Evolutionary conservation across 2,113 vertebrate species (phyloP), one percentile per base, ranked within the genome.

Genomic region (Accipiter cooperii): DNA sequence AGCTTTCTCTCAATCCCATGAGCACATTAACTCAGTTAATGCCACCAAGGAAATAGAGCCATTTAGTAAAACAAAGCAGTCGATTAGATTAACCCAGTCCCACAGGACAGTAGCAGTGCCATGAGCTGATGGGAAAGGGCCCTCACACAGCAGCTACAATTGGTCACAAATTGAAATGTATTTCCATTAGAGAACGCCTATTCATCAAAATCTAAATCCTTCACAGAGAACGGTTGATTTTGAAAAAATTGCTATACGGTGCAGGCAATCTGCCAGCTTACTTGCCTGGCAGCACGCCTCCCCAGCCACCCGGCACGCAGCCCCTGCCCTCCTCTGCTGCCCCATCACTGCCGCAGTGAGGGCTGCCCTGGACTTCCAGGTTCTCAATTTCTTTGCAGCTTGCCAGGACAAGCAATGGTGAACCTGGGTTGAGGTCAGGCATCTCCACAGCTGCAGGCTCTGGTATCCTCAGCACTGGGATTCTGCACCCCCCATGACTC

Each of bases 21-120:
- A 96, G 95, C 77, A 69, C 84, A 87, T 87, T 89, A 96, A 91
- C 36, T 95, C 81, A 38, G 77, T 74, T 94, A 96, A 96, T 79
- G 74, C 77, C 84, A 94, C 94, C 81, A 93, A 91, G 89, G 94
- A 94, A 89, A 96, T 25, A 79, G 65, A 97, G 81, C 70, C 84
- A 96, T 89, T 97, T 81, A 96, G 94, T 55, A 40, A 92, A 95
- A 96, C 57, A 93, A 94, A 94, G 70, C 55, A 63, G 52, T 13
- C 3, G 0, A 94, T 89, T 73, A 60, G 87, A 94, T 93, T 91
- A 89, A 93, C 86, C 47, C 4, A 4, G 64, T 55, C 96, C 92
- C 90, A 54, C 6, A 61, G 89, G 91, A 93, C 58, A 76, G 57
- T 0, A 52, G 77, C 84, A 85, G 81, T 36, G 57, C 65, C 49